These are phyloP conservation scores for Polia nebulosa DNA, from an alignment of 2,888 invertebrate genomes.

Conservation along the genomic window DNA sequence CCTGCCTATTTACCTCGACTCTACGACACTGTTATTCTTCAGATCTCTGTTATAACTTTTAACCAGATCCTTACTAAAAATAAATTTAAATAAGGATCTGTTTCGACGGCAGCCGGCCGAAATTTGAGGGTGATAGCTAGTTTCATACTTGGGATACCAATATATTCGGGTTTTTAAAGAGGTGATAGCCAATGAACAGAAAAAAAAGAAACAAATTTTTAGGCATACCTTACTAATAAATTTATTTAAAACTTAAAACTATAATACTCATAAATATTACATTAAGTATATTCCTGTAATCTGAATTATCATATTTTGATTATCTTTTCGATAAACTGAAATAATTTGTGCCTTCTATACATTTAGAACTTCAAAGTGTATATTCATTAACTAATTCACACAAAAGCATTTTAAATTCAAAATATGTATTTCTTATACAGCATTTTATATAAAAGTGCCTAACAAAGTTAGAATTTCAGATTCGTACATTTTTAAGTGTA, in stretches of 20 bases:
- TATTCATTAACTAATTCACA: conserved; percentile 28
- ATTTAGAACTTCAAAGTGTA: conserved; percentile 16
- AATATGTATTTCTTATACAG: conserved; percentile 16
- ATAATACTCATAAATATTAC: conserved; percentile 61
- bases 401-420: not conserved
- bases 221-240: conserved; percentile 46
- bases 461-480: conserved; percentile 34
- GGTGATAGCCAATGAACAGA: not conserved
- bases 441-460: conserved; percentile 31
- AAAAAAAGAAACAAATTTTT: conserved; percentile 37
- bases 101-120: too few relatives aligned
- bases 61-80: too few relatives aligned
- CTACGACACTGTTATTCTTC: too few relatives aligned
- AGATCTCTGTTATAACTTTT: too few relatives aligned
- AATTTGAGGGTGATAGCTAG: not conserved
- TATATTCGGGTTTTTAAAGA: conserved; percentile 15
- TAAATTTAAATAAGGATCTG: too few relatives aligned
- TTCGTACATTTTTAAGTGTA: conserved; percentile 32
- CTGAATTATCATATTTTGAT: conserved; percentile 49
- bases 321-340: conserved; percentile 40
- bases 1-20: too few relatives aligned
- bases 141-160: not conserved
- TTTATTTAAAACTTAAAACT: conserved; percentile 62
- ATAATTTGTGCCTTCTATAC: conserved; percentile 17
- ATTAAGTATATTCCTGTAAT: conserved; percentile 55